These are phyloP conservation scores for Loris lydekkerianus DNA, from an alignment of 2,797 vertebrate species.

Conservation along the genomic window DNA sequence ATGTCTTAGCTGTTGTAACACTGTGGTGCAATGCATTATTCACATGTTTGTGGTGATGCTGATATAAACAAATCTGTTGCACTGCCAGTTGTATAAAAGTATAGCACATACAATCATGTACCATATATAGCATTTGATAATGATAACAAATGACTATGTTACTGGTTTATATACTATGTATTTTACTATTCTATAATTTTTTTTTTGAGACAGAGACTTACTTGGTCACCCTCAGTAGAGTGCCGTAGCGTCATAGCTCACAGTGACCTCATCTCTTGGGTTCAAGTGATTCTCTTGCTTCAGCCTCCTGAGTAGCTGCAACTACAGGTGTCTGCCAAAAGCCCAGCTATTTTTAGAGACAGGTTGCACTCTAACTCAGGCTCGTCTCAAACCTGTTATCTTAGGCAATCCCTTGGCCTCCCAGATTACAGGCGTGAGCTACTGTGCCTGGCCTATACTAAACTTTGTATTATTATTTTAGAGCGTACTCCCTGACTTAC, in stretches of 20 bases:
- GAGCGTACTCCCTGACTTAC: not conserved
- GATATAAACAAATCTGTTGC: not conserved
- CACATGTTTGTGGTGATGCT: not conserved
- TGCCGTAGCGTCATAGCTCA: not conserved
- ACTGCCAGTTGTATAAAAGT: not conserved
- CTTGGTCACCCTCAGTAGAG: not conserved
- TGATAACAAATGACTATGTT: not conserved
- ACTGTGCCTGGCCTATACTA: too few species aligned
- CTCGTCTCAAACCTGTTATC: too few species aligned
- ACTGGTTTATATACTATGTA: not conserved
- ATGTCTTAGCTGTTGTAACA: not conserved
- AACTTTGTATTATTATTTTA: not conserved
- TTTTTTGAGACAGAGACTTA: not conserved
- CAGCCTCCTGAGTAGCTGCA: too few species aligned
- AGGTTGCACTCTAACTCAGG: too few species aligned
- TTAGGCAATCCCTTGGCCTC: too few species aligned
- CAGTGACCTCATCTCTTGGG: too few species aligned
- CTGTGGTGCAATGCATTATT: not conserved
- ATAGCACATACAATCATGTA: not conserved
- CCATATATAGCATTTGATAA: not conserved
- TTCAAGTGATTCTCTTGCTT: too few species aligned
- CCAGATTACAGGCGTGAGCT: too few species aligned
- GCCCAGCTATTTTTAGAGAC: too few species aligned
- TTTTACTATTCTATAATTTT: not conserved
- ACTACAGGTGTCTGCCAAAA: too few species aligned